Base-by-base conservation (phyloP, 2,888 invertebrate genomes). In the Cataglyphis livida region DNA sequence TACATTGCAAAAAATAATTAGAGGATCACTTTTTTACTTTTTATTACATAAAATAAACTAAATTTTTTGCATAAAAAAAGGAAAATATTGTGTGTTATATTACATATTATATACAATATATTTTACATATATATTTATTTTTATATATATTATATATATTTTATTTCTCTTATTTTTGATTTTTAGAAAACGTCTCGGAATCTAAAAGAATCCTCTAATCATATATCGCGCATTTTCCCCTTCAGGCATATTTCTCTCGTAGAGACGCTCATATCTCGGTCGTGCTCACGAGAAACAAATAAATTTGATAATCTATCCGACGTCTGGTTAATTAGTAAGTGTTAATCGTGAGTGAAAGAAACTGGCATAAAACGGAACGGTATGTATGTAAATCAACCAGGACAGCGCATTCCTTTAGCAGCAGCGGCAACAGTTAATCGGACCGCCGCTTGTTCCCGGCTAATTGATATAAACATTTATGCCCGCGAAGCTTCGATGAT, bases 401-500 rank as follows among this genome's bases (percentile, higher is more conserved):
- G 41, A 66, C 38, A 76, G 28, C 28, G 54, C 15, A 57, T 76
- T 68, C 51, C 48, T 21, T 66, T 12, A 68, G 28, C 25, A 41
- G 3, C 64, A 18, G 62, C 51, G n/a, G 51, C 21, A n/a, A 28
- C 44, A 32, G 68, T 78, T 78, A 78, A 70, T 78, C 35, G 70
- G 68, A 59, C 12, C 38, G 51, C 64, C 57, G 57, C 21, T 32
- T 41, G 18, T 66, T 68, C 7, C 21, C 57, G 41, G 32, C 41
- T 68, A 78, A 78, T 78, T 70, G 78, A 78, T 70, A 70, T 70
- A 78, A 78, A 78, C 78, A 78, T 70, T 78, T 70, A 70, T 59
- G 78, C 59, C 44, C 44, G 68, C 78, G 44, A 70, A 59, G 21
- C 32, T 48, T 18, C 41, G 25, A 75, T 38, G 57, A 76, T 57